Percentiles rank a stretch among this genome's conserved stretches.
Conservation (phyloP, 1,140 invertebrate species). For the Meloidogyne exigua region DNA sequence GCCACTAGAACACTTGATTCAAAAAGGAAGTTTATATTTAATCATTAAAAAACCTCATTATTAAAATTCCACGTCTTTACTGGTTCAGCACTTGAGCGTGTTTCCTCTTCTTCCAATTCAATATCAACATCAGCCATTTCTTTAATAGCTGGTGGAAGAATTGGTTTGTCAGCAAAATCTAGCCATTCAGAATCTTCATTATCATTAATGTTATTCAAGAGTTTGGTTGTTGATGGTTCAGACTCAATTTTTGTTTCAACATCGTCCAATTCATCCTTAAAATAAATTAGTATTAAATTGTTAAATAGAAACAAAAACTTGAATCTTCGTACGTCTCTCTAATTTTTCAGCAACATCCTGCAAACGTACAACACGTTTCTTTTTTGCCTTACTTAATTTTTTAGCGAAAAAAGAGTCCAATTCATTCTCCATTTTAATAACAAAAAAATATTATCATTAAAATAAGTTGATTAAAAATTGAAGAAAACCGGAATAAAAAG, state of each 20-base stretch:
- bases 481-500: too few relatives aligned
- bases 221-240: slow-evolving; percentile 5
- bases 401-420: slow-evolving; percentile 38
- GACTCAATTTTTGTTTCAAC: slow-evolving; percentile 14
- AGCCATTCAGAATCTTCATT: slow-evolving; percentile 40
- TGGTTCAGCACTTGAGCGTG: slow-evolving; percentile 26
- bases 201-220: not conserved
- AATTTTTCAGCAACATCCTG: slow-evolving; percentile 35
- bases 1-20: too few relatives aligned
- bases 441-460: not conserved
- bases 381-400: slow-evolving; percentile 31
- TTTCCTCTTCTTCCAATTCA: slow-evolving; percentile 37
- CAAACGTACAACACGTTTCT: slow-evolving; percentile 35
- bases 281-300: slow-evolving; percentile 12
- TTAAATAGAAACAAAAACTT: slow-evolving; percentile 17
- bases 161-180: slow-evolving; percentile 29
- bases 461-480: too few relatives aligned
- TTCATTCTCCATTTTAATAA: slow-evolving; percentile 21
- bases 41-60: slow-evolving; percentile 12
- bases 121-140: slow-evolving; percentile 31
- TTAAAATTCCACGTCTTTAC: slow-evolving; percentile 32
- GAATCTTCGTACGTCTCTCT: slow-evolving; percentile 25
- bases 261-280: slow-evolving; percentile 38
- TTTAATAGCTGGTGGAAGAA: slow-evolving; percentile 23
- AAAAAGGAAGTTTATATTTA: too few relatives aligned